Evolutionary conservation across 2,113 vertebrate genomes (phyloP).

Genomic region (Cyanoramphus novaezelandiae): DNA sequence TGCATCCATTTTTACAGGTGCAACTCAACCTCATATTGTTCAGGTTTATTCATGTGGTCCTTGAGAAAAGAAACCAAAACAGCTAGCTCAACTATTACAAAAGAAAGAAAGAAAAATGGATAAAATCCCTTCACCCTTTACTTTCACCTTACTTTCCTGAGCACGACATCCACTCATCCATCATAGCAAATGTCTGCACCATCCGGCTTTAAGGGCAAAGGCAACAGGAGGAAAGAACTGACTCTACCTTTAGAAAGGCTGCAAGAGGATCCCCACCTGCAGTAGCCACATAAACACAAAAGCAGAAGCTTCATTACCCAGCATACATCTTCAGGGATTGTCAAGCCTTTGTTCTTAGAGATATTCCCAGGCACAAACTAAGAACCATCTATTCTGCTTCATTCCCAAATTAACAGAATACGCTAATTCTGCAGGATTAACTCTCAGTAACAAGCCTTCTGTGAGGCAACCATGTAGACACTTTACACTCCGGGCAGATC

Average conservation of each 20-base stretch:
- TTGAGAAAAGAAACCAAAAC: conserved; percentile 27
- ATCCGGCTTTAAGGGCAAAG: not conserved
- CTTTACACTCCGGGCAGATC: not conserved
- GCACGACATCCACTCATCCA: not conserved
- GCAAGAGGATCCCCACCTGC: not conserved
- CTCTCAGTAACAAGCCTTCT: not conserved
- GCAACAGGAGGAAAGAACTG: not conserved
- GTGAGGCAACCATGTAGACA: not conserved
- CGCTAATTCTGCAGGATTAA: not conserved
- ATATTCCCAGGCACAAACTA: not conserved
- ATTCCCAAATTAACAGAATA: not conserved
- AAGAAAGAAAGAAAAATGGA: not conserved
- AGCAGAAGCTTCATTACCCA: not conserved
- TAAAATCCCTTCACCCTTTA: not conserved
- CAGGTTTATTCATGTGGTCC: conserved; percentile 32
- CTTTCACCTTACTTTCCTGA: not conserved
- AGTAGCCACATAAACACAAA: not conserved
- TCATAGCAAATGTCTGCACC: not conserved
- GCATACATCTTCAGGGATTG: not conserved
- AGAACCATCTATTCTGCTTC: not conserved
- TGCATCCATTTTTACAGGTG: conserved; percentile 52
- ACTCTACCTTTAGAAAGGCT: not conserved
- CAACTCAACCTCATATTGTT: conserved; percentile 54
- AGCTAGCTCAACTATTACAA: not conserved
- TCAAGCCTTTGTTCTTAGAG: not conserved